phyloP scores from a whole-genome alignment of 2,797 vertebrate species.

The Hylomyscus alleni region DNA sequence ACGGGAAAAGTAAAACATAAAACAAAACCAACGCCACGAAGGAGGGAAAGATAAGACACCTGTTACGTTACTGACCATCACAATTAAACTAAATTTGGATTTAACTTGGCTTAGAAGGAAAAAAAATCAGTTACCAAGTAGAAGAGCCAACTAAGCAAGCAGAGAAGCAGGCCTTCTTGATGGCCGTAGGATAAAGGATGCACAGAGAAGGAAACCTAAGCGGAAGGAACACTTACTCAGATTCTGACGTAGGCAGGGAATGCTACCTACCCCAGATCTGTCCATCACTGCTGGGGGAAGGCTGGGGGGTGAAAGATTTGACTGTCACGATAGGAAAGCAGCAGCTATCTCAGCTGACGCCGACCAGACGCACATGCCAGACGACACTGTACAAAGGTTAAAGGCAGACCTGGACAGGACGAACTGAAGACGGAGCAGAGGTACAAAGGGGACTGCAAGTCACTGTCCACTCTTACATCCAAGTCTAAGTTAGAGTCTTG shows the following conservation, averaged over 20 bases:
- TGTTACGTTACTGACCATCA: not conserved
- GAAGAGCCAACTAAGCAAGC: not conserved
- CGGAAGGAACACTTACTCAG: not conserved
- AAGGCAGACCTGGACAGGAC: not conserved
- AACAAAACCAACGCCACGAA: not conserved
- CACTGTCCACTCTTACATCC: not conserved
- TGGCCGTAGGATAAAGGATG: not conserved
- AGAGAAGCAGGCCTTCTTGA: conserved; percentile 21
- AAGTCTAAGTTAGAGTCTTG: conserved; percentile 9
- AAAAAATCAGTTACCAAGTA: not conserved
- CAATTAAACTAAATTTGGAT: conserved; percentile 10
- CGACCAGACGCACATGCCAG: not conserved
- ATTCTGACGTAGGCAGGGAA: not conserved
- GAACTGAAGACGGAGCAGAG: not conserved
- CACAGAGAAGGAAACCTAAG: not conserved
- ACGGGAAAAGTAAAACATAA: not conserved
- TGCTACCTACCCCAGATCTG: not conserved
- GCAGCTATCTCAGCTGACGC: not conserved
- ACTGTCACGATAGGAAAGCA: not conserved
- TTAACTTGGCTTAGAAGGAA: not conserved
- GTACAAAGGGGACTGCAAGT: not conserved
- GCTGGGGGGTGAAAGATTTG: conserved; percentile 1
- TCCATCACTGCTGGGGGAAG: not conserved
- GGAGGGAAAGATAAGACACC: not conserved
- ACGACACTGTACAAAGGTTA: not conserved